Base-by-base conservation (phyloP, 2,113 vertebrate genomes). In the Thalassoma bifasciatum region DNA sequence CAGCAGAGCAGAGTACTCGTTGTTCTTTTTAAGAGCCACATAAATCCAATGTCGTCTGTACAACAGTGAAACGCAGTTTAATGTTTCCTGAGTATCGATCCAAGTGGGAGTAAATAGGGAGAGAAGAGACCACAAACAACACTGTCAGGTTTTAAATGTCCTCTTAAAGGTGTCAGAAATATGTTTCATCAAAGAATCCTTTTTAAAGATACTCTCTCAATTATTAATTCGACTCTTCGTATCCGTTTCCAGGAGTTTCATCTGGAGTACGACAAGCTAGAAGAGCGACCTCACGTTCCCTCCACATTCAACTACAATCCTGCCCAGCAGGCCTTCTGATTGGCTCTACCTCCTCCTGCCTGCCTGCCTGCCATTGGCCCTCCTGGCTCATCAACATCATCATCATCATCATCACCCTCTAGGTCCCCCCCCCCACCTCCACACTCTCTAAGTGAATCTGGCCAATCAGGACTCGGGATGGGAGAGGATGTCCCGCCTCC, bases 261-360 rank as follows among this genome's bases (percentile, higher is more conserved):
- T 89, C 95, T 99, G 94, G 98, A 99, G 91, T 99, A 99, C 82
- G 98, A 99, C 93, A 99, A 99, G 93, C 93, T 99, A 94, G 98
- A 99, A 96, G 98, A 99, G 94, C 95, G 98, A 93, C 98, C 98
- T 94, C 98, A 99, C 86, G 96, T 99, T 95, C 98, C 98, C 93
- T 97, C 97, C 92, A 97, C 98, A 86, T 99, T 99, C 95, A 99
- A 99, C 95, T 99, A 99, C 95, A 99, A 99, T 95, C 98, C 98
- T 93, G 98, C 98, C 95, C 98, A 99, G 96, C 98, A 99, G 96
- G 98, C 98, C 95, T 99, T 99, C 96, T 99, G 95, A 99, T 90
- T 86, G 89, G 83, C 79, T 86, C 44, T 65, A 66, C 68, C 75
- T 73, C 51, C 83, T 81, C 71, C 82, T 79, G 77, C 86, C 87